Percentiles rank a stretch among this genome's conserved stretches.
Conservation (phyloP, 30 jellyfish, hydroid and myxozoan genomes). For the Turritopsis rubra region DNA sequence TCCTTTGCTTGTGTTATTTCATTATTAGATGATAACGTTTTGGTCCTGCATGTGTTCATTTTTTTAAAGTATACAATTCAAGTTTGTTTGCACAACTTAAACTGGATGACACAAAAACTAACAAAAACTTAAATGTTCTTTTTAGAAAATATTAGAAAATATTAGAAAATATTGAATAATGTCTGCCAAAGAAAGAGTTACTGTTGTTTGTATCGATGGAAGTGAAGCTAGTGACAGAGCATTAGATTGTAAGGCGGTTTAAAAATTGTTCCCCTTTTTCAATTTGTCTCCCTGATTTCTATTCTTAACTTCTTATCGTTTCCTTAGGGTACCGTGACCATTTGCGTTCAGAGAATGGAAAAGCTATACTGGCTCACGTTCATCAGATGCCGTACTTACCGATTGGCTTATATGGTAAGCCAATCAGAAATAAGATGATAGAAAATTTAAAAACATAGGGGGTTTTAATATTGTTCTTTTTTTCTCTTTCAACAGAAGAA, state of each 20-base stretch:
- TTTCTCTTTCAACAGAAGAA: background rate
- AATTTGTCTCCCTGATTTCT: background rate
- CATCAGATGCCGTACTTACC: slow-evolving; percentile 14
- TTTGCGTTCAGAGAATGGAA: background rate
- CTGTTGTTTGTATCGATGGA: slow-evolving; percentile 8
- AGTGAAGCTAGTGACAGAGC: slow-evolving; percentile 12
- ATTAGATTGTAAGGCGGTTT: background rate
- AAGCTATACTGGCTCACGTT: background rate
- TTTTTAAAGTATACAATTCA: too few species aligned
- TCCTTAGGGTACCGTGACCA: slow-evolving; percentile 5
- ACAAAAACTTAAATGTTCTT: background rate
- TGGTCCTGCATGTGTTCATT: too few species aligned
- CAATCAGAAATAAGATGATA: background rate
- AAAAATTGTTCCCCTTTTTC: background rate
- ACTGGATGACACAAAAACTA: background rate
- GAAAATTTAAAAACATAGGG: background rate
- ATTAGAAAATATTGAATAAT: background rate
- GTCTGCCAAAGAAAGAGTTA: background rate
- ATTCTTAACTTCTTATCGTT: background rate
- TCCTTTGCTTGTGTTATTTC: too few species aligned
- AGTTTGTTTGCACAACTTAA: too few species aligned
- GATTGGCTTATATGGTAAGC: slow-evolving; percentile 4
- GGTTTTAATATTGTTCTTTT: background rate
- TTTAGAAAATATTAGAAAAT: background rate
- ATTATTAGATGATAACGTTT: too few species aligned